Conservation (phyloP, 2,888 invertebrate genomes). For the Drosophila cracens region DNA sequence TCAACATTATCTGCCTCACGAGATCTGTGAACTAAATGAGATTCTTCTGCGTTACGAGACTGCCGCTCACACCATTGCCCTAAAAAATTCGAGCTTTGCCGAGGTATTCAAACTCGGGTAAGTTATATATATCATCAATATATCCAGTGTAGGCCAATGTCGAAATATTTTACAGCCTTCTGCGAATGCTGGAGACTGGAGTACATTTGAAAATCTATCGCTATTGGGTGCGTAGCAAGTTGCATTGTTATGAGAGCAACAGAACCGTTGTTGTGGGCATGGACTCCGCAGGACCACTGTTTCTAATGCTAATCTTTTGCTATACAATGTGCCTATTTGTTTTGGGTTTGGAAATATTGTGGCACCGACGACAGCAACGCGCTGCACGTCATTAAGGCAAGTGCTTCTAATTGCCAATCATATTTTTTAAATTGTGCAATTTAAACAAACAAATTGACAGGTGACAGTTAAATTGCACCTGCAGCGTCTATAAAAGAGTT, state of each 20-base stretch:
- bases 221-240: conserved; percentile 75
- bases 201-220: conserved; percentile 69
- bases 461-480: conserved; percentile 51
- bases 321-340: conserved; percentile 67
- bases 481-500: conserved; percentile 49
- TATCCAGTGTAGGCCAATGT: not conserved
- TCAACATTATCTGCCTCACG: conserved; percentile 75
- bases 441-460: conserved; percentile 61
- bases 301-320: conserved; percentile 70
- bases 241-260: conserved; percentile 77
- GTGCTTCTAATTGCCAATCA: conserved; percentile 28
- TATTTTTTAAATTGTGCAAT: conserved; percentile 44
- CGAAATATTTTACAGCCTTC: conserved; percentile 47
- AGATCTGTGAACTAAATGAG: conserved; percentile 84
- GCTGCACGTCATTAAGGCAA: conserved; percentile 35
- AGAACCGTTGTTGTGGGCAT: conserved; percentile 78
- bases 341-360: conserved; percentile 73
- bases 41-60: conserved; percentile 74
- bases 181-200: conserved; percentile 81
- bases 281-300: conserved; percentile 82
- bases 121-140: not conserved
- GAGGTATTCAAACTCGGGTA: conserved; percentile 72
- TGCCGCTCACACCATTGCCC: conserved; percentile 49
- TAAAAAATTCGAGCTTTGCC: conserved; percentile 76
- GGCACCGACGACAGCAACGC: conserved; percentile 40